Conservation (phyloP, 2,888 invertebrate genomes). For the Holacanthella duospinosa region DNA sequence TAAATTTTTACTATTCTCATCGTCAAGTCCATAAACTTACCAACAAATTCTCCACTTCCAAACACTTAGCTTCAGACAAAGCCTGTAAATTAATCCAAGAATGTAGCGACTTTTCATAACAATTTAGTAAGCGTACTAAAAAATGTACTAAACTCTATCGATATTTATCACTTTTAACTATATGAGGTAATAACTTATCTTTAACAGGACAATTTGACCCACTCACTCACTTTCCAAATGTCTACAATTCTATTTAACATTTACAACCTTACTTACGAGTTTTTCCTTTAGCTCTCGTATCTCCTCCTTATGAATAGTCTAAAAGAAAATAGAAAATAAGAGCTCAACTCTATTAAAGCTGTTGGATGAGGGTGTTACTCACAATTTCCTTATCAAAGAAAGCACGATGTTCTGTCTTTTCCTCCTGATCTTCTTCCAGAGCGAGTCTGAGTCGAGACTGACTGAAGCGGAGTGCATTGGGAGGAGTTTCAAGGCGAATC, state of each 20-base stretch:
- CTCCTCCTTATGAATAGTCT: neutral
- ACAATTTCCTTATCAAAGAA: neutral
- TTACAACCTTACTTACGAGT: neutral
- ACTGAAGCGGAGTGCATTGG: neutral
- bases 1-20: too few relatives aligned
- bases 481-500: neutral
- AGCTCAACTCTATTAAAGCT: neutral
- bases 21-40: too few relatives aligned
- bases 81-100: neutral
- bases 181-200: neutral
- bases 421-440: neutral
- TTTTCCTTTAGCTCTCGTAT: neutral
- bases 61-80: neutral
- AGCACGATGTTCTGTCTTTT: neutral
- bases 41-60: neutral
- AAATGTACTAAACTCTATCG: too few relatives aligned
- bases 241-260: too few relatives aligned
- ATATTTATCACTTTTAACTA: neutral
- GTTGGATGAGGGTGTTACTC: neutral
- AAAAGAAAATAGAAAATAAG: neutral
- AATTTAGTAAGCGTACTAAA: too few relatives aligned
- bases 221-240: too few relatives aligned
- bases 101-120: neutral
- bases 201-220: too few relatives aligned
- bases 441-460: neutral